A percentile compares a stretch with the other conserved stretches of the same genome.
phyloP scores from a whole-genome alignment of 2,888 invertebrate species.

The Hymenopus coronatus region DNA sequence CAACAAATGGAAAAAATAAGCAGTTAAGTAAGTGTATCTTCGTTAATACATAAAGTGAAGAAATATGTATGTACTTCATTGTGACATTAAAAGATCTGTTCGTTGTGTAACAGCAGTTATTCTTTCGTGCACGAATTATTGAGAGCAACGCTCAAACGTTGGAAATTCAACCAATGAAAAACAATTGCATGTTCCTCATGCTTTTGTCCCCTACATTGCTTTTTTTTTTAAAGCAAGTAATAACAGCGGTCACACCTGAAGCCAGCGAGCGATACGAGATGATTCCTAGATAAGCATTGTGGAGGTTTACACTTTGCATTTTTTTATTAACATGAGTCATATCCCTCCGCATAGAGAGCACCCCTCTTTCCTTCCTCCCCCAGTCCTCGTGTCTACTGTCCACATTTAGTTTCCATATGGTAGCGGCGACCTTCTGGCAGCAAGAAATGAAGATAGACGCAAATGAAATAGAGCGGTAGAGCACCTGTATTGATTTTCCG shows the following conservation, averaged over 20 bases:
- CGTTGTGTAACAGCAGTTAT: too few species aligned
- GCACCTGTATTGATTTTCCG: background rate
- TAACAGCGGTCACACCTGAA: background rate
- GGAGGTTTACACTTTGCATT: background rate
- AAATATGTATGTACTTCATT: too few species aligned
- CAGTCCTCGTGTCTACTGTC: background rate
- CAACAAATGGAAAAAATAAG: too few species aligned
- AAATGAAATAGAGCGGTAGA: too few species aligned
- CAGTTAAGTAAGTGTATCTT: too few species aligned
- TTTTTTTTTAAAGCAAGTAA: background rate
- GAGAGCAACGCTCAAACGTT: background rate
- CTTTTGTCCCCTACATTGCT: background rate
- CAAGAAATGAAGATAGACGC: background rate
- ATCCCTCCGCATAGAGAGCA: background rate
- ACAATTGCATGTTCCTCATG: background rate
- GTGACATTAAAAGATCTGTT: too few species aligned
- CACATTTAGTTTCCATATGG: conserved; percentile 7
- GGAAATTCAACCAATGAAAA: background rate
- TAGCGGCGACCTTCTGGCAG: background rate
- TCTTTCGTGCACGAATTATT: too few species aligned
- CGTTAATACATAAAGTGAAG: too few species aligned
- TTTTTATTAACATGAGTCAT: conserved; percentile 13
- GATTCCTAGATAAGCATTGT: background rate
- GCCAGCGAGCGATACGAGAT: background rate
- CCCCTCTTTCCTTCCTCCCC: background rate